Conservation (phyloP, 2,797 vertebrate species). For the Oreochromis mossambicus region DNA sequence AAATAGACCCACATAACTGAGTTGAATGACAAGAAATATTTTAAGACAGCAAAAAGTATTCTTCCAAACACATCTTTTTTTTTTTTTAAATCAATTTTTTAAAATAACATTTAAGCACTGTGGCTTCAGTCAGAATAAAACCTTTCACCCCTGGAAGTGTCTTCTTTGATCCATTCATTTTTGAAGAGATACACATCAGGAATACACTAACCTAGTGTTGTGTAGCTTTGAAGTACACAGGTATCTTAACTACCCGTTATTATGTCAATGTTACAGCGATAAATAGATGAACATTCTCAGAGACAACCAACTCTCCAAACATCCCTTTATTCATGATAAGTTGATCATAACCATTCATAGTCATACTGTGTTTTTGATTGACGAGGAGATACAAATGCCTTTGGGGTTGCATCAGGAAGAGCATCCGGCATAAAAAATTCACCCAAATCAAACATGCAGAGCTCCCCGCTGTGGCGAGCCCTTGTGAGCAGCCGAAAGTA, state of each 20-base stretch:
- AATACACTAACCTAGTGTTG: neutral
- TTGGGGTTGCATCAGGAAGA: neutral
- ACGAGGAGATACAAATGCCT: neutral
- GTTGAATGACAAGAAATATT: neutral
- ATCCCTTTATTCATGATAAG: neutral
- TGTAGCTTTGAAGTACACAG: neutral
- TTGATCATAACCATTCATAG: neutral
- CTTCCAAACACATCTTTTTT: neutral
- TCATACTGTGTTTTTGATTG: neutral
- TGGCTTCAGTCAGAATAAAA: neutral
- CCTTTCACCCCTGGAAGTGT: neutral
- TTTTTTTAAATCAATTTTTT: neutral
- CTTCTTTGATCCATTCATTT: neutral
- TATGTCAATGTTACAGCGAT: neutral
- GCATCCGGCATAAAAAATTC: neutral
- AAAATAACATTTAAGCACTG: neutral
- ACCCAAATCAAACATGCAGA: neutral
- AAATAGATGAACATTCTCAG: neutral
- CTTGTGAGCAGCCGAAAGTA: neutral
- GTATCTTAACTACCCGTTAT: neutral
- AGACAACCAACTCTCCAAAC: neutral
- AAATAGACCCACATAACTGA: neutral
- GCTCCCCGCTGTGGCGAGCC: neutral
- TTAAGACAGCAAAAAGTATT: neutral
- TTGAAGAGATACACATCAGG: neutral